These are phyloP conservation scores for Pandion haliaetus DNA, from an alignment of 2,113 vertebrate genomes.

Conservation along the genomic window DNA sequence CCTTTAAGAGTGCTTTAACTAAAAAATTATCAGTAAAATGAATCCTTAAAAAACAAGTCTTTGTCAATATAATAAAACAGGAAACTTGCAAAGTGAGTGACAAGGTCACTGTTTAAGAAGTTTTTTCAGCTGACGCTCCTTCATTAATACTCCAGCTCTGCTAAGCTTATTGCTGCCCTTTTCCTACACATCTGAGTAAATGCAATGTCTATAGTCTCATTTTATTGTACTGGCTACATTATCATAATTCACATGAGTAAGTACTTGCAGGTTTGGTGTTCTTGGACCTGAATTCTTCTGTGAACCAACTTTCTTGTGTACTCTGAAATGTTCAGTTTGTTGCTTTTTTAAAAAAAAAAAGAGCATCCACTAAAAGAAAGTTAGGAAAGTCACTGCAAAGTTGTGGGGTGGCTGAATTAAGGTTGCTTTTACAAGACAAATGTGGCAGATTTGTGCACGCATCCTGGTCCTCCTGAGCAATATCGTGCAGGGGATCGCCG, in stretches of 20 bases:
- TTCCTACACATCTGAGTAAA: neutral
- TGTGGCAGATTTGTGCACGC: fast-evolving
- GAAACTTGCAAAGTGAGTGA: neutral
- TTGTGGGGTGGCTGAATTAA: neutral
- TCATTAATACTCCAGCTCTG: neutral
- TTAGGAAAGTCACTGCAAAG: neutral
- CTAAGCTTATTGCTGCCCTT: neutral
- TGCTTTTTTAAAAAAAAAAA: neutral
- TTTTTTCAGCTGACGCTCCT: neutral
- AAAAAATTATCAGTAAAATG: neutral
- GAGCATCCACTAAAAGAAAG: neutral
- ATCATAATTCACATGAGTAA: neutral
- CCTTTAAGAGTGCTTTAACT: neutral
- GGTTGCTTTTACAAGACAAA: neutral
- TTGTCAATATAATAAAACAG: neutral
- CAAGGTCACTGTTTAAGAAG: neutral
- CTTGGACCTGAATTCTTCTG: neutral
- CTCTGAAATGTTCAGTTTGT: neutral
- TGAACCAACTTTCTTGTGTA: neutral
- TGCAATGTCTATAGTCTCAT: neutral
- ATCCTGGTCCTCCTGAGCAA: neutral
- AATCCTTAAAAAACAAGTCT: neutral
- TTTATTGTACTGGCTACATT: neutral
- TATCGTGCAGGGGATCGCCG: neutral
- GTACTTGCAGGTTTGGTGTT: neutral